Evolutionary conservation across 1,140 invertebrate species (phyloP).

Genomic region (Uloborus diversus): DNA sequence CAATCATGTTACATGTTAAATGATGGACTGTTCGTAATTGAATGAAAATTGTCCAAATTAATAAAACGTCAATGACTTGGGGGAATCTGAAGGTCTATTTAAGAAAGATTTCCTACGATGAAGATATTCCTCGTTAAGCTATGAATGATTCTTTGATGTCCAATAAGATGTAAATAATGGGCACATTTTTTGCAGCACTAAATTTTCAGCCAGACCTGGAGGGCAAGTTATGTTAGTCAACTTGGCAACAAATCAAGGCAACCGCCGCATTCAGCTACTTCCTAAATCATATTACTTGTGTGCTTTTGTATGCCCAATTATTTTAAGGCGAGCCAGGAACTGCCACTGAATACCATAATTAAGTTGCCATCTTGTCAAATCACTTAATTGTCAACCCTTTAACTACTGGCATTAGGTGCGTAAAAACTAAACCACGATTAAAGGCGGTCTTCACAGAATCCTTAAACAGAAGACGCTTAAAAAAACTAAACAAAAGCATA

Average conservation of each 20-base stretch:
- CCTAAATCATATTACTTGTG: constrained; percentile 30
- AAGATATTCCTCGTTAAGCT: no score
- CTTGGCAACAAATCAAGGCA: constrained; percentile 14
- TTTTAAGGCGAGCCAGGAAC: constrained; percentile 13
- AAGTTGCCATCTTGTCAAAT: constrained; percentile 55
- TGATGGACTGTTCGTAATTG: no score
- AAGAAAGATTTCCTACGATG: no score
- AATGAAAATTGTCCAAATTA: no score
- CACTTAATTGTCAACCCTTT: constrained; percentile 52
- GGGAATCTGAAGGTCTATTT: no score
- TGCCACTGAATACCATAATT: constrained; percentile 43
- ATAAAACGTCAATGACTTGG: no score
- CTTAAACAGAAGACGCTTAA: constrained; percentile 27
- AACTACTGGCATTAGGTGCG: constrained; percentile 28
- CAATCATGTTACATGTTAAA: no score
- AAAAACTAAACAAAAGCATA: not conserved
- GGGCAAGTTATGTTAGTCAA: not conserved
- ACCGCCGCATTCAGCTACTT: constrained; percentile 44
- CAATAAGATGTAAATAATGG: no score
- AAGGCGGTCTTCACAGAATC: constrained; percentile 25
- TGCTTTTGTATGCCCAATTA: constrained; percentile 12
- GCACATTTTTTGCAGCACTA: no score
- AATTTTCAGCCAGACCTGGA: not conserved
- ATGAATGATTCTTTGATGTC: no score
- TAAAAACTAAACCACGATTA: constrained; percentile 41